Base-by-base conservation (phyloP, 2,888 invertebrate genomes). In the Morpho achilles region DNA sequence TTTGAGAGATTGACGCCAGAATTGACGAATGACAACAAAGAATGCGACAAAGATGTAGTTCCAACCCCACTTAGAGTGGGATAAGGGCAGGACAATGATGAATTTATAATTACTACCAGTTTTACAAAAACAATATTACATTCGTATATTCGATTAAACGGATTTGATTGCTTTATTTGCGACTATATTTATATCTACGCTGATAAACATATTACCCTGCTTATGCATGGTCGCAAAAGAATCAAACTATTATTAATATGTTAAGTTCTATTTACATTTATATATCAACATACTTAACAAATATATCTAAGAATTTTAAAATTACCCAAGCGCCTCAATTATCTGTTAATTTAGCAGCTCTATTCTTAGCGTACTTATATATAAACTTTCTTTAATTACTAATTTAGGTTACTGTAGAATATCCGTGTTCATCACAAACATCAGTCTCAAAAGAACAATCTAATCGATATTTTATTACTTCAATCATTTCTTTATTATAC, bases 401-500 rank as follows among this genome's bases (percentile, higher is more conserved):
- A 61, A 58, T 58, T 67, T 62, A 64, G 60, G 56, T 62, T 63
- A 53, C 60, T 58, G 59, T 62, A 66, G 63, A 66, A 65, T 66
- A 69, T 65, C 64, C 64, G 53, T 65, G 67, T 56, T 64, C 83
- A 84, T 85, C 83, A 86, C 85, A 86, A 77, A 75, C 81, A 79
- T 89, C 88, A 89, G 88, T 89, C 88, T 89, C 88, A 82, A 79
- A 77, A 69, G 69, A 77, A 63, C 53, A 56, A 56, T 58, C 46
- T 63, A 60, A 69, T 64, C 42, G 53, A 59, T 73, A 72, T 75
- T 75, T 70, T 61, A 73, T 69, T 68, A 71, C 69, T 69, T 61
- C 58, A 49, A 84, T 88, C 85, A 87, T 87, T 88, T 86, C 64
- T 85, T 83, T 76, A 82, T 74, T 80, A 84, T 74, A 69, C 82